Base-by-base conservation (phyloP, 2,888 invertebrate species). In the Dorcus hopei region DNA sequence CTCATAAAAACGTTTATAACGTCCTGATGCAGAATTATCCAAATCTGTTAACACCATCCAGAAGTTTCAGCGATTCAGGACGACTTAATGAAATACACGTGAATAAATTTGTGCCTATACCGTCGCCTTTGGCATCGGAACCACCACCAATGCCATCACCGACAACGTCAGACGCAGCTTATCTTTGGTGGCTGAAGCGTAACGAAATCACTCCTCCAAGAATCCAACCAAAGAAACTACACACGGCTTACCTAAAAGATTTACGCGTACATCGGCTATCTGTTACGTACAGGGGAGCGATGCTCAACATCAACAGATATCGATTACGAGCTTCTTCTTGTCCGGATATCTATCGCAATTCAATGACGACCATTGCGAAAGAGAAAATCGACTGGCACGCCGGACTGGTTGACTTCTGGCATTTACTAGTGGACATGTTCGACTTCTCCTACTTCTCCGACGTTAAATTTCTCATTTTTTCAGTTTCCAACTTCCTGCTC, bases 311-410 rank as follows among this genome's bases (percentile, higher is more conserved):
- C 57, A 88, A 89, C 70, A 86, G 90, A 63, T 94, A 94, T 76
- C 84, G 88, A 54, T 78, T 94, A 59, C 84, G 90, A 62, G 93
- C 95, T 1, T 93, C 92, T 2, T 95, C 95, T 47, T 95, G 95
- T 75, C 96, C 96, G 0, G 90, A 96, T 78, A 93, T 96, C 69
- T 93, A 88, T 73, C 85, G 90, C 68, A 92, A 92, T 74, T 93
- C 91, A 0, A 91, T 91, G 88, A 89, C 90, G 1, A 91, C 91
- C 61, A 90, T 91, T 66, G 89, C 90, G n/a, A 88, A 89, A 73
- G 90, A 90, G 71, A 88, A 89, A 78, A 85, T 84, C 57, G 85
- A 87, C 70, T 89, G 88, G 87, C 87, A 86, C 76, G 84, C 88
- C 4, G 89, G 87, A 0, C 77, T 90, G 0, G 87, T 86, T 85